phyloP scores from a whole-genome alignment of 2,888 invertebrate species.

The Latrodectus hesperus region DNA sequence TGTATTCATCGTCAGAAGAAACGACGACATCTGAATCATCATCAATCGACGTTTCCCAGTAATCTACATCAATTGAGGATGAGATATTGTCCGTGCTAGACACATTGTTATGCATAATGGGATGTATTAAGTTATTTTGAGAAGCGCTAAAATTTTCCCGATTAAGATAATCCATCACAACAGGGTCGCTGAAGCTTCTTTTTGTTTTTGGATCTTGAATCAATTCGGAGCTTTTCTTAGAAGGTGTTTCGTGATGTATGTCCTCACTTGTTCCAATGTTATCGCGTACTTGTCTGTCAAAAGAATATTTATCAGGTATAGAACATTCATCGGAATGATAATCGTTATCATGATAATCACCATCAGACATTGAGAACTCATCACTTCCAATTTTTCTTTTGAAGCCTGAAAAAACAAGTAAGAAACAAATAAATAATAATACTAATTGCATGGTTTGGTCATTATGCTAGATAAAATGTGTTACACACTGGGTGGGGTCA shows the following conservation, averaged over 20 bases:
- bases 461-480: no score
- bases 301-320: no score
- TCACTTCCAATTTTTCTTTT: not conserved
- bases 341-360: not conserved
- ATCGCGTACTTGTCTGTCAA: no score
- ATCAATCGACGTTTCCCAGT: conserved; percentile 15
- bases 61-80: conserved; percentile 23
- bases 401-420: not conserved
- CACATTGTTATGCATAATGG: not conserved
- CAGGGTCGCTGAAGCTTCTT: conserved; percentile 52
- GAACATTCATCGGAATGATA: no score
- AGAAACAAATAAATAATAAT: no score
- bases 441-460: no score
- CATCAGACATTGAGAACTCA: not conserved
- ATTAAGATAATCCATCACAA: not conserved
- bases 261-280: not conserved
- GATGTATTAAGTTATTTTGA: not conserved
- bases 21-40: conserved; percentile 26
- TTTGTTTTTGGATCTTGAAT: not conserved
- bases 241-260: not conserved
- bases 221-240: not conserved
- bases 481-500: no score
- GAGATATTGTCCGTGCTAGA: conserved; percentile 26
- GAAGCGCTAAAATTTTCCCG: not conserved
- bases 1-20: conserved; percentile 67